Evolutionary conservation across 2,888 invertebrate species (phyloP).

Genomic region (Oconnorella tubifera): DNA sequence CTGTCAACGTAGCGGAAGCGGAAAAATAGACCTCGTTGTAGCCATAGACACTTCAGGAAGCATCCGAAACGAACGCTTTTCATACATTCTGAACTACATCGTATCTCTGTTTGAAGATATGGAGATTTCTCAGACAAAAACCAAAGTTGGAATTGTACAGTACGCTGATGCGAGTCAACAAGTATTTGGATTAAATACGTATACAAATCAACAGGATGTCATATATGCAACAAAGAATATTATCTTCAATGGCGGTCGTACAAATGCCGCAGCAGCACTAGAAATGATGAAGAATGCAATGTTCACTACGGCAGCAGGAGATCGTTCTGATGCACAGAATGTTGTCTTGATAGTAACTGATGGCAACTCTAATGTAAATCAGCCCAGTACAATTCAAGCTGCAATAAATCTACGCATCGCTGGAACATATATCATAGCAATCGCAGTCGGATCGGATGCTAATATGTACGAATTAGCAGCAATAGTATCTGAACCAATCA

Average conservation of each 20-base stretch:
- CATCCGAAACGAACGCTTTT: slow-evolving; percentile 9
- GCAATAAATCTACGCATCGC: slow-evolving; percentile 14
- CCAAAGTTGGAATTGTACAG: slow-evolving; percentile 14
- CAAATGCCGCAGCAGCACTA: slow-evolving; percentile 16
- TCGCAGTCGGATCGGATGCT: slow-evolving; percentile 4
- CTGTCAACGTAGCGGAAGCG: slow-evolving; percentile 14
- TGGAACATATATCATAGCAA: slow-evolving; percentile 6
- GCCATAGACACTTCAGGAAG: slow-evolving; percentile 22
- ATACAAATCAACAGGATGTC: slow-evolving; percentile 7
- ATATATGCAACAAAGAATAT: slow-evolving; percentile 8
- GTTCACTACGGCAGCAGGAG: slow-evolving; percentile 9
- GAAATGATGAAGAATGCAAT: slow-evolving; percentile 4
- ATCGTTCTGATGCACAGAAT: slow-evolving; percentile 12
- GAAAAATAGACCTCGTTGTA: slow-evolving; percentile 15
- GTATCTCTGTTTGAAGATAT: background rate
- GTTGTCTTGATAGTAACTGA: slow-evolving; percentile 14
- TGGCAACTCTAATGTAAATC: slow-evolving; percentile 13
- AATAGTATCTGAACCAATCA: background rate
- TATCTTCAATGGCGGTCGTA: slow-evolving; percentile 5
- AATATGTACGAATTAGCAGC: slow-evolving; percentile 1
- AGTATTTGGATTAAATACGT: slow-evolving; percentile 11
- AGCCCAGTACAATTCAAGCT: background rate
- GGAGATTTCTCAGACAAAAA: slow-evolving; percentile 15
- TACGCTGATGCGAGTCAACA: background rate
- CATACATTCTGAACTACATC: slow-evolving; percentile 13